Base-by-base conservation (phyloP, 2,797 vertebrate genomes). In the Hypotaenidia okinawae region DNA sequence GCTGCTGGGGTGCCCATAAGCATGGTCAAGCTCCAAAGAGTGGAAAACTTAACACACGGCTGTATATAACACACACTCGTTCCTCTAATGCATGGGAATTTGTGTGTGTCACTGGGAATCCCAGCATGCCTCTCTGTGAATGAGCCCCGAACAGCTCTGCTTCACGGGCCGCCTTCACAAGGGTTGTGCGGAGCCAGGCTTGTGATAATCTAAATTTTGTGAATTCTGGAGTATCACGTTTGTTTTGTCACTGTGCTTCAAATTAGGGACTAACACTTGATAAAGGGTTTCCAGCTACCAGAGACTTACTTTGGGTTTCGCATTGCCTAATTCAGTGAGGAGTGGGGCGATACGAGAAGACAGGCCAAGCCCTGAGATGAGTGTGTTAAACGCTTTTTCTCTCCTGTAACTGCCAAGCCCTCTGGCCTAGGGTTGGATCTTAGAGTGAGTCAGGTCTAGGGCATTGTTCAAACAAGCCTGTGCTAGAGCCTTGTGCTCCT, bases 31-130 rank as follows among this genome's bases (percentile, higher is more conserved):
- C 69, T 84, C 30, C 66, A 8, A 11, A 43, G 8, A 11, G 59
- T 59, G 45, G 30, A 28, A 37, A 76, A 4, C 16, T 69, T 28
- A 23, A 47, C 32, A 6, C 11, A 51, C 1, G 5, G 69, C 35
- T 47, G 0, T 32, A 23, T 6, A 11, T 15, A 8, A 9, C 17
- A 6, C 62, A 43, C 9, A 1, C 4, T 6, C 0, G 0, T 45
- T 39, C 67, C 16, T 32, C 14, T 22, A 74, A 15, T 24, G 25
- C n/a, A 13, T 15, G 47, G 74, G 85, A 14, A 32, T 16, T 18
- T 24, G 28, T 58, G 72, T 41, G n/a, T 37, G 24, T 21, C 14
- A 35, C 70, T 63, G 64, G 58, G 77, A 68, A 68, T 51, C 23
- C n/a, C 81, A 32, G 39, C 2, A 2, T 1, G 0, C 49, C 37